Evolutionary conservation across 2,113 vertebrate genomes (phyloP), one percentile per base, ranked within the genome.

Genomic region (Poeciliopsis prolifica): DNA sequence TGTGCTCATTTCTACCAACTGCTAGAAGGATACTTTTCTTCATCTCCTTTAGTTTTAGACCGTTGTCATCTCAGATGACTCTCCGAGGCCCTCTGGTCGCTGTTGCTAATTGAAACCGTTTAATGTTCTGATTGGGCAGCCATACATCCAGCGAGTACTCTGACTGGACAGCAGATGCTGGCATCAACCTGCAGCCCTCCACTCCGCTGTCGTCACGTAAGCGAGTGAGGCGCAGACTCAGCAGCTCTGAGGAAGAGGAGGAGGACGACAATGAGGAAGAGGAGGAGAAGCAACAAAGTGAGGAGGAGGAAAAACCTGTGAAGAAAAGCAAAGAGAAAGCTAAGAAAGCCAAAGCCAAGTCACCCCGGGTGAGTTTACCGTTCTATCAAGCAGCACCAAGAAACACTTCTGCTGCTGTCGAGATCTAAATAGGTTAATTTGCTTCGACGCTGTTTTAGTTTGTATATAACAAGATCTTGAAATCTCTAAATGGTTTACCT

Each of bases 151-250:
- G 97, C 35, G 94, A 96, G 26, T 97, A 97, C 33, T 99, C 98
- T 0, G 98, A 99, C 83, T 99, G 98, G 98, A 99, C 95, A 0
- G 96, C 96, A 1, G 97, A 99, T 0, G 96, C 96, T 3, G 97
- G 97, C 0, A 96, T 97, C 89, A 96, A 96, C 75, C 84, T 98
- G 22, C 96, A 97, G 40, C 97, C 97, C 0, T 95, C 96, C 0
- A 85, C 95, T n/a, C 94, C 96, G 1, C 83, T 91, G 17, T 96
- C 95, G 0, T 94, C 95, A 24, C 92, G 97, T 0, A 94, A 95
- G 68, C 94, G 95, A 10, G 71, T 84, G 24, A 60, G 92, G 3
- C 87, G 94, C 9, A 94, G 93, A 62, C 91, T 95, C 79, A 97
- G 96, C 93, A 95, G 94, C 88, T 97, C 97, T 0, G 97, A 98